phyloP scores from a whole-genome alignment of 2,113 vertebrate species.

The Nothoprocta pentlandii region DNA sequence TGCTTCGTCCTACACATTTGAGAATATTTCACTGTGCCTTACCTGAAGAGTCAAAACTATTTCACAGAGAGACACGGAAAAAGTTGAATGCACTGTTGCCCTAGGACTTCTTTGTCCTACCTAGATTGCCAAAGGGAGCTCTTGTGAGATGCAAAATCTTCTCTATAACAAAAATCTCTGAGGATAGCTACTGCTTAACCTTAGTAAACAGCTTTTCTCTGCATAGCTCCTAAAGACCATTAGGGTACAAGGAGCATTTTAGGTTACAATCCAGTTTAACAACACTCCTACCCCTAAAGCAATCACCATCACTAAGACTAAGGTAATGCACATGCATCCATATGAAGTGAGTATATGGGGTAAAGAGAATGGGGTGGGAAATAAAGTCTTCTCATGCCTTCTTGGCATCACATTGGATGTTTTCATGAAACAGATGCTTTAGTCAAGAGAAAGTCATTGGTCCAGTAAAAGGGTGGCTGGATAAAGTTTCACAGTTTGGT shows the following conservation, averaged over 20 bases:
- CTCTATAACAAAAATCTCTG: not conserved
- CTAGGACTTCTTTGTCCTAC: not conserved
- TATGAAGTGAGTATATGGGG: rapidly evolving
- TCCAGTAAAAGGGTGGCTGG: not conserved
- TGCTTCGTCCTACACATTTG: not conserved
- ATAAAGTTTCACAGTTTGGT: not conserved
- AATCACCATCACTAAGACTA: not conserved
- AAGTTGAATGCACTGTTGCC: not conserved
- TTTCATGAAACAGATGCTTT: not conserved
- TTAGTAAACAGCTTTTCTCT: not conserved
- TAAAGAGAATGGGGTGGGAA: not conserved
- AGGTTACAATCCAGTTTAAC: not conserved
- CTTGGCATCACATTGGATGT: not conserved
- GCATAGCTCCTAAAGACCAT: not conserved
- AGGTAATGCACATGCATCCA: not conserved
- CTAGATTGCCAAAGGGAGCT: not conserved
- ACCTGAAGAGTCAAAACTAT: not conserved
- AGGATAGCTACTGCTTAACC: not conserved
- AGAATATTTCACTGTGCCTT: not conserved
- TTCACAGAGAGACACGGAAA: no score
- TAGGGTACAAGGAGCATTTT: not conserved
- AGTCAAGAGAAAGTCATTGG: not conserved
- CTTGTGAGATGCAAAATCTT: not conserved
- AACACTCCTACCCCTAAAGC: no score
- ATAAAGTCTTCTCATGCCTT: not conserved